A percentile compares a stretch with the other conserved stretches of the same genome.
Conservation (phyloP, 2,113 vertebrate species). For the Himantopus leucocephalus region DNA sequence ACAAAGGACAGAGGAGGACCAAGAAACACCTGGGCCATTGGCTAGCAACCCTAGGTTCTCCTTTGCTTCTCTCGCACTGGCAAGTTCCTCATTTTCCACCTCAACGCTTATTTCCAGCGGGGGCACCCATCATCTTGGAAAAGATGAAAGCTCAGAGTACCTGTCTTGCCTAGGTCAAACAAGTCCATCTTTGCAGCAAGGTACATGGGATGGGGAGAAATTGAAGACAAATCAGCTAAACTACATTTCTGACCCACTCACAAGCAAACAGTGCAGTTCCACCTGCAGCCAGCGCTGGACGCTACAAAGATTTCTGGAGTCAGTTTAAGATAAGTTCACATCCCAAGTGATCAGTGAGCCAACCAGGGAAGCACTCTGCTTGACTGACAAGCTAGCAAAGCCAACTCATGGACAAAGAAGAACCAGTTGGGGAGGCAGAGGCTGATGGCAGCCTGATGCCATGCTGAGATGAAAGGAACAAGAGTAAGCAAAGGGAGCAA, state of each 20-base stretch:
- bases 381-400: background rate
- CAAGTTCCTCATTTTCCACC: background rate
- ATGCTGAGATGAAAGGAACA: background rate
- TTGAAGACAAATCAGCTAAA: background rate
- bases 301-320: background rate
- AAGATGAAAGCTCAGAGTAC: background rate
- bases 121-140: background rate
- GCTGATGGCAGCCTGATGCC: background rate
- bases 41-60: background rate
- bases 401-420: background rate
- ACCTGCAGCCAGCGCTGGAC: background rate
- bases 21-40: background rate
- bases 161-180: background rate
- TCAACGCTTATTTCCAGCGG: background rate
- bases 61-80: background rate
- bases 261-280: background rate
- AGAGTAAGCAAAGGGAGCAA: background rate
- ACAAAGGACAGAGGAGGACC: background rate
- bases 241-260: background rate
- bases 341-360: background rate
- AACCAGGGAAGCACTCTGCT: background rate
- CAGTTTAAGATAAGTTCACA: background rate
- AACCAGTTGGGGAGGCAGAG: background rate
- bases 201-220: background rate
- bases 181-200: background rate